Conservation (phyloP, 2,888 invertebrate genomes). For the Dasypogon diadema region DNA sequence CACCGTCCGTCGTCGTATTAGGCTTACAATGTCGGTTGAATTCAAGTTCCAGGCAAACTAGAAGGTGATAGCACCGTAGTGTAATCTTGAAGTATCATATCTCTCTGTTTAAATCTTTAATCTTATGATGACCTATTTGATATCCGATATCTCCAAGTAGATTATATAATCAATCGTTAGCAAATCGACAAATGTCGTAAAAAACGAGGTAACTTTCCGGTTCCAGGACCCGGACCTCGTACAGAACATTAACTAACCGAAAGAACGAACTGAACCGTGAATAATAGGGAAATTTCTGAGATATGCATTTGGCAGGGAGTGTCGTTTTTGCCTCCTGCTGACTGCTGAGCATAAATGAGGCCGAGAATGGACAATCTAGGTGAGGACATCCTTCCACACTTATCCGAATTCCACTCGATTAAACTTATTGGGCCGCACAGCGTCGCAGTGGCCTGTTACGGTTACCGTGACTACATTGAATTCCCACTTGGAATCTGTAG, state of each 20-base stretch:
- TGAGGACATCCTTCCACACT: slow-evolving; percentile 24
- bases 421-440: slow-evolving; percentile 35
- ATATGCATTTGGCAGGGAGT: slow-evolving; percentile 11
- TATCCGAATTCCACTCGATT: slow-evolving; percentile 56
- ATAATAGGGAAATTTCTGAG: slow-evolving; percentile 22
- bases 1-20: too few relatives aligned
- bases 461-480: neutral
- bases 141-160: neutral
- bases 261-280: slow-evolving; percentile 3
- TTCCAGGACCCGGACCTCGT: neutral
- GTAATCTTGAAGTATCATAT: too few relatives aligned
- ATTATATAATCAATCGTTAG: neutral
- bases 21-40: too few relatives aligned
- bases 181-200: slow-evolving; percentile 2
- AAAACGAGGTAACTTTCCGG: neutral
- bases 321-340: neutral
- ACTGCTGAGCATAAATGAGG: neutral
- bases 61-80: too few relatives aligned
- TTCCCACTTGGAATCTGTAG: neutral
- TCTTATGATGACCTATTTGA: neutral
- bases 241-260: neutral
- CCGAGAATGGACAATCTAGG: slow-evolving; percentile 25
- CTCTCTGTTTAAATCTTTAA: neutral
- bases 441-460: neutral
- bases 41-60: too few relatives aligned